Base-by-base conservation (phyloP, 1,140 invertebrate genomes). In the Drosophila triauraria region DNA sequence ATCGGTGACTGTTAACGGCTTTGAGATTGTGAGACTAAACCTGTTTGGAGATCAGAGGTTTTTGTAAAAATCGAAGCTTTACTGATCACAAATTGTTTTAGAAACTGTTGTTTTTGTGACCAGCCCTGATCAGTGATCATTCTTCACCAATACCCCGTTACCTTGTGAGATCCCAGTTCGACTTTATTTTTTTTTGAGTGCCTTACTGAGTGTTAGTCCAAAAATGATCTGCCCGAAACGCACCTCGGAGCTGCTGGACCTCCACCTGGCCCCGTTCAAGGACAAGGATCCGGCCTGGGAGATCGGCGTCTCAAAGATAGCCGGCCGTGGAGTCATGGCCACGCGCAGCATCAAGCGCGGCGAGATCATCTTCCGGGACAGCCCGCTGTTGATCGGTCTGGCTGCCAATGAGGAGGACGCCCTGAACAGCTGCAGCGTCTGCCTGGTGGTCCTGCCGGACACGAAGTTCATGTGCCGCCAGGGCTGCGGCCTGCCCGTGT, bases 321-420 rank as follows among this genome's bases (percentile, higher is more conserved):
- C 86, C 13, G 91, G 91, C 1, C 94, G 95, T 3, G 96, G 96
- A 5, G 74, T 97, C 6, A 94, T 96, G 67, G 95, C 96, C 2
- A 95, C 93, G 0, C 93, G 95, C 27, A 93, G 96, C 69, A 94
- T 97, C 7, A 86, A 93, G 48, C 84, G 93, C 3, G 96, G 96
- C 50, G 96, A 96, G 90, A 84, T 96, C 27, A 95, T 97, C 30
- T 96, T 96, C 76, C 92, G 94, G 4, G 96, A 97, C 82, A 93
- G 91, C 32, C 95, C 96, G 0, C 80, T 97, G 3, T 92, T 96
- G 8, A 85, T 95, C n/a, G 96, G 96, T 0, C 94, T 96, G 58
- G 78, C 91, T 0, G 91, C 90, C n/a, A 90, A 84, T 25, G 84
- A 91, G 62, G 91, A 91, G 81, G 91, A 92, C 5, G 63, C 83